Base-by-base conservation (phyloP, 2,797 vertebrate species). In the Macropodus opercularis region DNA sequence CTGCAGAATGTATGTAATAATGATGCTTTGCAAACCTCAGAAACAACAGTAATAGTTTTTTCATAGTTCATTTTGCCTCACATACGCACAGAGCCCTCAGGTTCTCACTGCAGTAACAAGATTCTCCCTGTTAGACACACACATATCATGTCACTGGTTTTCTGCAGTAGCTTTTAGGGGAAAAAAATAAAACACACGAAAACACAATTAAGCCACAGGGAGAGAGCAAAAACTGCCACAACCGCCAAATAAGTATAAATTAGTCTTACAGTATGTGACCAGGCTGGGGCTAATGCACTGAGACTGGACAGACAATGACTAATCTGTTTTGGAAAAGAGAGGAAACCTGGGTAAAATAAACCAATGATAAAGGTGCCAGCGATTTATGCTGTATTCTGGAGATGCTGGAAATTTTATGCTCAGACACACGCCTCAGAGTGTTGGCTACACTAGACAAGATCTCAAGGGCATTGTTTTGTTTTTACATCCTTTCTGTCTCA, bases 171-270 rank as follows among this genome's bases (percentile, higher is more conserved):
- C 72, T 66, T 51, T 64, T 46, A 83, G 79, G 1, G 35, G 58
- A 61, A 44, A 61, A 42, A 58, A 67, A 62, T 27, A 72, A 18
- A 60, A 56, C 63, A 69, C 24, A 40, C 46, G 77, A 56, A 85
- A 87, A 89, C 48, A 42, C 76, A 83, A 86, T 86, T 85, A 84
- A 79, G 72, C 77, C 67, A 60, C 47, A 43, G 48, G 69, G 74
- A 68, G 57, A 63, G 71, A 81, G 72, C 70, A 78, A 74, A 58
- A 60, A 56, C 11, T 21, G 53, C 73, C 48, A 63, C 52, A n/a
- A 32, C 41, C 8, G 34, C 56, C 56, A 61, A 77, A 65, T 72
- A 67, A 73, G 68, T 80, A 77, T 75, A 77, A 80, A 78, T 85
- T 80, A 79, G 75, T 77, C 38, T 56, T 71, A 15, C 14, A 34